Evolutionary conservation across 2,888 invertebrate genomes (phyloP).

Genomic region (Euplexia lucipara): DNA sequence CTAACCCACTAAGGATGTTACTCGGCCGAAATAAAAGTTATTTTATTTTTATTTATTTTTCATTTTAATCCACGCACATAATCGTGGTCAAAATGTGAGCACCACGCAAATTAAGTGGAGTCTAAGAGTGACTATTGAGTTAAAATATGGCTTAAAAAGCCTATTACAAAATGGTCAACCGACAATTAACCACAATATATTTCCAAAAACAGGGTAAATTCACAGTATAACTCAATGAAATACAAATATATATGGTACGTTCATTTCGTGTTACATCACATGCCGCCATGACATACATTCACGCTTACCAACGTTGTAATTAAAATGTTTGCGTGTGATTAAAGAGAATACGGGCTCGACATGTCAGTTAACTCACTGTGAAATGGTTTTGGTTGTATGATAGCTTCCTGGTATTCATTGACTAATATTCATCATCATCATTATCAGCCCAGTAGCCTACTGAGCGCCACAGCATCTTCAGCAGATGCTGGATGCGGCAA

Average conservation of each 20-base stretch:
- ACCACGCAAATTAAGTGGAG: too few species aligned
- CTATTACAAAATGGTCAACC: not conserved
- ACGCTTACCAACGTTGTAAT: slow-evolving; percentile 42
- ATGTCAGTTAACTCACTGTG: slow-evolving; percentile 10
- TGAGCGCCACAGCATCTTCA: too few species aligned
- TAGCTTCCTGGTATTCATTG: slow-evolving; percentile 27
- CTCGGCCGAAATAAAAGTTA: too few species aligned
- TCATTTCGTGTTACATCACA: slow-evolving; percentile 24
- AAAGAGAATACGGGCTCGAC: slow-evolving; percentile 37
- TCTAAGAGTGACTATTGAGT: too few species aligned
- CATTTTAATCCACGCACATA: too few species aligned
- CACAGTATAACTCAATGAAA: slow-evolving; percentile 19
- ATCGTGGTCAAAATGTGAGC: too few species aligned
- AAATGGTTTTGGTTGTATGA: slow-evolving; percentile 37
- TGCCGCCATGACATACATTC: slow-evolving; percentile 31
- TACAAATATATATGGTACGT: slow-evolving; percentile 1
- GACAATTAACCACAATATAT: not conserved
- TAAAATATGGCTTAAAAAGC: too few species aligned
- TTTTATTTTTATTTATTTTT: too few species aligned
- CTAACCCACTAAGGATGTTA: too few species aligned
- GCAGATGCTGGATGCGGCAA: too few species aligned
- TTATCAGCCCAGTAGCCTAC: too few species aligned
- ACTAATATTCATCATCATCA: too few species aligned
- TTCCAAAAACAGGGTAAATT: not conserved
- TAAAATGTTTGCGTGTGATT: slow-evolving; percentile 57